phyloP scores from a whole-genome alignment of 64 coral and sea anemone species.

The Pachyseris speciosa region DNA sequence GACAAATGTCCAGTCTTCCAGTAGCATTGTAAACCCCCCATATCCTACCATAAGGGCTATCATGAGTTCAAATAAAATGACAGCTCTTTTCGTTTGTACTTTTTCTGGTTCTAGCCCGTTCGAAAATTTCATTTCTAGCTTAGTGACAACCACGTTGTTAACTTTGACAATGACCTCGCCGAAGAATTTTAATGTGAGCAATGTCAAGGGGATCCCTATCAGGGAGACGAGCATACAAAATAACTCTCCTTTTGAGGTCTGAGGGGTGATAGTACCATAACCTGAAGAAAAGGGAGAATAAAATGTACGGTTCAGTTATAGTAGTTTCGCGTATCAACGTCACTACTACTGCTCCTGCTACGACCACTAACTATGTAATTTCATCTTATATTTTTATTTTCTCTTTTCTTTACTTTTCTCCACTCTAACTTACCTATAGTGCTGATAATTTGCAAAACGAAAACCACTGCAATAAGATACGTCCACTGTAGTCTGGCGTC shows the following conservation, averaged over 20 bases:
- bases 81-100: constrained; percentile 53
- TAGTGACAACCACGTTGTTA: not conserved
- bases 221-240: not conserved
- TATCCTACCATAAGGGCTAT: not conserved
- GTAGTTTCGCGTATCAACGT: too few relatives aligned
- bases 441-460: constrained; percentile 50
- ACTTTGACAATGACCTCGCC: not conserved
- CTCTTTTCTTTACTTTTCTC: not conserved
- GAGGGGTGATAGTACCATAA: constrained; percentile 38
- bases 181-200: not conserved
- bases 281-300: not conserved
- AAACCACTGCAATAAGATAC: not conserved
- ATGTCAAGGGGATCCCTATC: constrained; percentile 17
- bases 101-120: constrained; percentile 3
- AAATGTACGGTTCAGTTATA: too few relatives aligned
- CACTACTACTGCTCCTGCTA: too few relatives aligned
- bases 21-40: not conserved
- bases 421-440: constrained; percentile 52
- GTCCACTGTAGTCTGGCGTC: constrained; percentile 15
- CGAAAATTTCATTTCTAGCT: constrained; percentile 11
- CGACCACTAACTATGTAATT: too few relatives aligned
- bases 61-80: constrained; percentile 38
- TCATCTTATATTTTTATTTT: not conserved
- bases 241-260: not conserved
- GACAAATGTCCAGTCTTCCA: constrained; percentile 14